Conservation (phyloP, 1,140 invertebrate genomes). For the Polypedilum vanderplanki region DNA sequence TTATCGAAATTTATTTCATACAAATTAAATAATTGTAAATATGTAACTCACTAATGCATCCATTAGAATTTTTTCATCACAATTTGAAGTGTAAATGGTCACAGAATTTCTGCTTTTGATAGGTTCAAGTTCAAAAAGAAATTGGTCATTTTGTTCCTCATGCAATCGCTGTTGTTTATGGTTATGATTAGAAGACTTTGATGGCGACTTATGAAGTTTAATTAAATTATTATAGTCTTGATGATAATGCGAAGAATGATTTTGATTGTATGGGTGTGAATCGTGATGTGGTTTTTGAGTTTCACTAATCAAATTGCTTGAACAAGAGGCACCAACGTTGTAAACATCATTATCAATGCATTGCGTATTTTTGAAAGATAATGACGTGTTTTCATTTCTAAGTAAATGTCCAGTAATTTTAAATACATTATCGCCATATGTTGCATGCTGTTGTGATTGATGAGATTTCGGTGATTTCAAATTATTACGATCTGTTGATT, state of each 20-base stretch:
- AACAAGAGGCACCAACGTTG: conserved; percentile 8
- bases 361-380: neutral
- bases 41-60: conserved; percentile 11
- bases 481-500: neutral
- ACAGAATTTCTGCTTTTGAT: conserved; percentile 11
- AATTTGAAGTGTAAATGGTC: conserved; percentile 19
- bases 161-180: conserved; percentile 10
- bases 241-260: neutral
- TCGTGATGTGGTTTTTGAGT: too few species aligned
- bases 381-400: neutral
- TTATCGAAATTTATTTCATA: neutral
- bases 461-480: neutral
- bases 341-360: neutral
- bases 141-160: conserved; percentile 20
- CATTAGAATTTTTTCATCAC: conserved; percentile 19
- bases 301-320: neutral
- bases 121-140: conserved; percentile 9
- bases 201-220: neutral
- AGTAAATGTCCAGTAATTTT: conserved; percentile 5
- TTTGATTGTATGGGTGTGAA: too few species aligned
- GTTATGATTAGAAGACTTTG: neutral
- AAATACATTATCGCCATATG: neutral
- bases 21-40: neutral
- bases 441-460: neutral
- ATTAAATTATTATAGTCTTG: neutral